These are phyloP conservation scores for Nannoperca obscura DNA, from an alignment of 2,797 vertebrate genomes.

Conservation along the genomic window DNA sequence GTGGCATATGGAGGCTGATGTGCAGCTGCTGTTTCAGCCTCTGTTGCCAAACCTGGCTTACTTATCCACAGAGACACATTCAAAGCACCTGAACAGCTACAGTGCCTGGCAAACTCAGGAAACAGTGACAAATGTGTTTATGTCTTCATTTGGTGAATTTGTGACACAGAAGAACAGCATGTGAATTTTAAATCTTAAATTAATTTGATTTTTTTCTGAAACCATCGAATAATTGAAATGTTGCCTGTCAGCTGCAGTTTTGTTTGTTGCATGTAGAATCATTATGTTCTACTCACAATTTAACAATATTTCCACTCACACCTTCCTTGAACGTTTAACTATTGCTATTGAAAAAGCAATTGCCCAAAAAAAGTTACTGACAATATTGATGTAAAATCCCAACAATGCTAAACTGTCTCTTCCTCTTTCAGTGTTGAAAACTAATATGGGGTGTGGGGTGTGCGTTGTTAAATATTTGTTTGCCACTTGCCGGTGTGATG, in stretches of 20 bases:
- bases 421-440: background rate
- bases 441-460: background rate
- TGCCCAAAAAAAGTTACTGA: background rate
- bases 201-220: background rate
- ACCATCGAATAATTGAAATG: background rate
- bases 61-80: slow-evolving; percentile 34
- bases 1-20: slow-evolving; percentile 48
- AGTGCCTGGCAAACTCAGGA: slow-evolving; percentile 12
- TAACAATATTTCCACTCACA: background rate
- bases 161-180: background rate
- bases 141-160: slow-evolving; percentile 24
- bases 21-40: slow-evolving; percentile 53
- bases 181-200: background rate
- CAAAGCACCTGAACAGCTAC: slow-evolving; percentile 20
- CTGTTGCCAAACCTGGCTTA: slow-evolving; percentile 41
- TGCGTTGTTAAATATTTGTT: background rate
- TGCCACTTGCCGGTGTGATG: background rate
- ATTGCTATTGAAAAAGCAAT: background rate
- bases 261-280: background rate
- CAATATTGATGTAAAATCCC: background rate
- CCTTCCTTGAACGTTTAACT: background rate
- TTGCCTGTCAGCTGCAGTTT: background rate
- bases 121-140: background rate
- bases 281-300: background rate
- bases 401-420: background rate